A percentile compares a stretch with the other conserved stretches of the same genome.
Conservation (phyloP, 2,888 invertebrate genomes). For the Noctua janthina region DNA sequence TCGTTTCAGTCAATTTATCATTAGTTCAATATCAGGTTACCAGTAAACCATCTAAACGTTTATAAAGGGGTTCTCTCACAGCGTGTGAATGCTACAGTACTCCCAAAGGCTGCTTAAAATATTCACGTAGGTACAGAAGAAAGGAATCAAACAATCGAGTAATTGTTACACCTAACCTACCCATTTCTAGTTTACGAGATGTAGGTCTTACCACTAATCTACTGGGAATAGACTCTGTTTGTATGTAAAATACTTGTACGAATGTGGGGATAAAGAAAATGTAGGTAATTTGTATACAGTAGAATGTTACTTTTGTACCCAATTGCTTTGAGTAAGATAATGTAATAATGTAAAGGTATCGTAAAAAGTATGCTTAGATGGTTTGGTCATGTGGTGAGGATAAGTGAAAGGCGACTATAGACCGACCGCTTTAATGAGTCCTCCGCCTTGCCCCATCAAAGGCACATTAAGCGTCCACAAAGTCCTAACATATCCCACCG, state of each 20-base stretch:
- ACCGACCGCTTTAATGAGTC: no score
- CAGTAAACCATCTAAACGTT: slow-evolving; percentile 5
- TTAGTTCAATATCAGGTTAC: not conserved
- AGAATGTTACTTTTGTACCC: not conserved
- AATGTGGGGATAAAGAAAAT: not conserved
- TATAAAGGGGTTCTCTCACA: slow-evolving; percentile 2
- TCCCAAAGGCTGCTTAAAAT: slow-evolving; percentile 31
- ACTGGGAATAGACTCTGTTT: slow-evolving; percentile 34
- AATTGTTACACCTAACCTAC: slow-evolving; percentile 40
- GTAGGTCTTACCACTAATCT: slow-evolving; percentile 42
- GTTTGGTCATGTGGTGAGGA: not conserved
- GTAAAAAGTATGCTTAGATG: not conserved
- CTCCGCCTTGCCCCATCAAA: no score
- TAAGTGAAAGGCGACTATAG: not conserved
- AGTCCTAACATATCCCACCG: no score
- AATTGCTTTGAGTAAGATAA: not conserved
- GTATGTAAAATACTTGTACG: slow-evolving; percentile 20
- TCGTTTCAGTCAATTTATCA: not conserved
- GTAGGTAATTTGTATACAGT: not conserved
- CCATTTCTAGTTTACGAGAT: slow-evolving; percentile 42
- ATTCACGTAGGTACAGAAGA: slow-evolving; percentile 41
- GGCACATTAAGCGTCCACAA: no score
- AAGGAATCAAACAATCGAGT: slow-evolving; percentile 49
- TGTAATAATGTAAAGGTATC: not conserved
- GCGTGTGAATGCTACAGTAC: slow-evolving; percentile 10